Conservation (phyloP, 2,797 vertebrate species). For the Lepus oiostolus region DNA sequence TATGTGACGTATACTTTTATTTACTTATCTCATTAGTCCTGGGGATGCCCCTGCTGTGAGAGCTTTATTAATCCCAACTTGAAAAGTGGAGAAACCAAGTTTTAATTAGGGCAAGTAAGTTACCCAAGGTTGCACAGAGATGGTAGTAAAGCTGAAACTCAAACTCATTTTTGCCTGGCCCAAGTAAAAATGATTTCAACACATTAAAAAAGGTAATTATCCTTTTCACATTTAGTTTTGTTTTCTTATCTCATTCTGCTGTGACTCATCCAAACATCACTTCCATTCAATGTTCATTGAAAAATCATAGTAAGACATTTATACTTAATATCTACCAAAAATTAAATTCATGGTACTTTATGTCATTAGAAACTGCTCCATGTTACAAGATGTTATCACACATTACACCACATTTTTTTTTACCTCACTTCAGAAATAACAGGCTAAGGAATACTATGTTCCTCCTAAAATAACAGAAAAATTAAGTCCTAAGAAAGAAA, state of each 20-base stretch:
- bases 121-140: background rate
- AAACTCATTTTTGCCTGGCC: background rate
- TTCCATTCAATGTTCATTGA: background rate
- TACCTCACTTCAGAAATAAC: background rate
- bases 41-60: background rate
- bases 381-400: background rate
- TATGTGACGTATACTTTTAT: conserved; percentile 20
- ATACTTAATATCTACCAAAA: background rate
- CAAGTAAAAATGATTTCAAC: background rate
- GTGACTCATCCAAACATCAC: conserved; percentile 5
- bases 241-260: background rate
- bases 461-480: background rate
- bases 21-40: conserved; percentile 27
- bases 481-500: background rate
- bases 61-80: conserved; percentile 41
- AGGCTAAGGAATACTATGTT: background rate
- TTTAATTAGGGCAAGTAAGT: background rate
- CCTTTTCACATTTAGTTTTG: conserved; percentile 15
- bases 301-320: conserved; percentile 2
- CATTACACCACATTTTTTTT: background rate
- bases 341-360: background rate
- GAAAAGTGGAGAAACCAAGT: conserved; percentile 36
- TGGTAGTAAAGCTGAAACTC: conserved; percentile 9
- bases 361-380: background rate
- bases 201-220: background rate